A percentile compares a stretch with the other conserved stretches of the same genome.
phyloP scores from a whole-genome alignment of 2,888 invertebrate genomes.

The Melanargia galathea region DNA sequence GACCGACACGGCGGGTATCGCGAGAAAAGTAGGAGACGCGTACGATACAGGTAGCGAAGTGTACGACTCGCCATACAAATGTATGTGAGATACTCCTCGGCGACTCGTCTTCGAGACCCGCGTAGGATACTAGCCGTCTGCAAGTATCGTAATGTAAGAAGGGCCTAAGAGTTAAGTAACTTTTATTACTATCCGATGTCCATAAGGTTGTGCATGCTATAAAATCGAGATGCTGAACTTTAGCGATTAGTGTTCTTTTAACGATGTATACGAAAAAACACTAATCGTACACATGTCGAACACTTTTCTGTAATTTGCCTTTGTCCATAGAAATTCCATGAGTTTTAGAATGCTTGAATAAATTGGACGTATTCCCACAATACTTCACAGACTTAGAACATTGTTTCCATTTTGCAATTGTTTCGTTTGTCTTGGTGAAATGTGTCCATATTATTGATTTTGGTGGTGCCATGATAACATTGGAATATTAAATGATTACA shows the following conservation, averaged over 20 bases:
- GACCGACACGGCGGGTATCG: neutral
- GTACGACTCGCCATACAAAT: neutral
- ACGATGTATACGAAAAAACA: too few species aligned
- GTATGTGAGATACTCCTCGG: too few species aligned
- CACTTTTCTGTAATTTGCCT: too few species aligned
- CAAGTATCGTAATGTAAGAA: neutral
- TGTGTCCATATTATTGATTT: constrained; percentile 5
- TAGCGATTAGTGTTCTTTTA: too few species aligned
- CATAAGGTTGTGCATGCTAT: too few species aligned
- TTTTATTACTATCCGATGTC: too few species aligned
- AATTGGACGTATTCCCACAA: neutral
- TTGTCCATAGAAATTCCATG: too few species aligned
- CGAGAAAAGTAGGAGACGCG: neutral
- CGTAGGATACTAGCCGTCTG: neutral
- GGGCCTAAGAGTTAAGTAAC: too few species aligned
- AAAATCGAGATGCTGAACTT: too few species aligned
- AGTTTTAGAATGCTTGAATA: too few species aligned
- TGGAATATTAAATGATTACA: neutral
- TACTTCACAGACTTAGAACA: neutral
- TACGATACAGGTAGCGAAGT: neutral
- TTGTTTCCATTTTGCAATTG: constrained; percentile 17
- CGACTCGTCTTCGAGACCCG: neutral
- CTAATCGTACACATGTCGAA: too few species aligned
- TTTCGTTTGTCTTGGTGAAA: constrained; percentile 30
- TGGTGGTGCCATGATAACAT: neutral